Percentiles rank a stretch among this genome's conserved stretches.
phyloP scores from a whole-genome alignment of 1,140 invertebrate species.

The Euwallacea fornicatus region DNA sequence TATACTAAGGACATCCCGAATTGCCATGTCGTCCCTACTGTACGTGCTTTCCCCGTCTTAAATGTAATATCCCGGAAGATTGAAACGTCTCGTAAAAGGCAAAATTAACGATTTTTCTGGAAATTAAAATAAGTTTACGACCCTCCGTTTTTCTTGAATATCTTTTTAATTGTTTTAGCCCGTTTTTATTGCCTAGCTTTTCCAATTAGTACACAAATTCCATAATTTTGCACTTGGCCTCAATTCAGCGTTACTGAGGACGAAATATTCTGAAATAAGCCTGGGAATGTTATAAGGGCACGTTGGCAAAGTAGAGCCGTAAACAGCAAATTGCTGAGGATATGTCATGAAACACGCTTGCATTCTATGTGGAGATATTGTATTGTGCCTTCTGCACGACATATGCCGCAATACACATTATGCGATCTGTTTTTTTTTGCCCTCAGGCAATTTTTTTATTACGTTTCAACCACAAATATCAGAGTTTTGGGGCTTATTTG shows the following conservation, averaged over 20 bases:
- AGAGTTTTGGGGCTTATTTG: no score
- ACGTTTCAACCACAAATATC: no score
- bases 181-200: background rate
- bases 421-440: conserved; percentile 12
- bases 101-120: conserved; percentile 28
- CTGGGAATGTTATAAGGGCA: conserved; percentile 26
- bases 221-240: no score
- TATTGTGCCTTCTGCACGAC: conserved; percentile 20
- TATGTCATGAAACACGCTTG: conserved; percentile 41
- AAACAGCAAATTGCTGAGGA: conserved; percentile 47
- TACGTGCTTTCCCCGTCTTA: conserved; percentile 22
- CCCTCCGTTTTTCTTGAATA: background rate
- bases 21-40: conserved; percentile 25
- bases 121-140: conserved; percentile 15
- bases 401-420: conserved; percentile 31
- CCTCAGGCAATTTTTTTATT: conserved; percentile 6
- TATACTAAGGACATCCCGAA: conserved; percentile 22
- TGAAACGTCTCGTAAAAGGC: conserved; percentile 38
- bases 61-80: conserved; percentile 25
- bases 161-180: background rate
- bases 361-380: conserved; percentile 40
- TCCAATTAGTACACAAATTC: no score
- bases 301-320: conserved; percentile 43
- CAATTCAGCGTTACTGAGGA: background rate
- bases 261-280: conserved; percentile 25